Conservation (phyloP, 2,113 vertebrate species). For the Myrmecobius fasciatus region DNA sequence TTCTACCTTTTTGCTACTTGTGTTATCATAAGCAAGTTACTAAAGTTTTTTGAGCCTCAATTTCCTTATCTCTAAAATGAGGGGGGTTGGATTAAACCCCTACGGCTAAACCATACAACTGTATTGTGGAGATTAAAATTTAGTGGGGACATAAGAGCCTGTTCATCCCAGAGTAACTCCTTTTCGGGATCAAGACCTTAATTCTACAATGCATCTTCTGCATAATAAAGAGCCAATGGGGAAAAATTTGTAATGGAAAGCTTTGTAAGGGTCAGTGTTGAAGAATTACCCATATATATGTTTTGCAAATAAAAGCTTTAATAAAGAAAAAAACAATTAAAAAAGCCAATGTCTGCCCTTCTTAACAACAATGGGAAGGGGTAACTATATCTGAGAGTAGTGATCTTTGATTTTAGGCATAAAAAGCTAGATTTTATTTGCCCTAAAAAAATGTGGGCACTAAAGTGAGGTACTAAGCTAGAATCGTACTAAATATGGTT, state of each 20-base stretch:
- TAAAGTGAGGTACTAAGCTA: background rate
- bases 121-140: background rate
- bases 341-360: too few relatives aligned
- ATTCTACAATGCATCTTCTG: background rate
- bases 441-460: background rate
- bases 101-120: too few relatives aligned
- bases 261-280: too few relatives aligned
- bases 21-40: background rate
- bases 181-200: background rate
- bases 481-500: background rate
- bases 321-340: too few relatives aligned
- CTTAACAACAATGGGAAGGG: background rate
- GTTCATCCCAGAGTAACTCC: too few relatives aligned
- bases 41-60: background rate
- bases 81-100: background rate
- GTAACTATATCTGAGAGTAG: slow-evolving; percentile 9
- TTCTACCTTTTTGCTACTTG: background rate
- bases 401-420: background rate
- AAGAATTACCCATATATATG: too few relatives aligned
- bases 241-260: too few relatives aligned
- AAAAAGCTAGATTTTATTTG: background rate
- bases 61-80: background rate
- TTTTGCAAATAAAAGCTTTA: too few relatives aligned
- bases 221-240: too few relatives aligned
- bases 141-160: background rate